Evolutionary conservation across 2,888 invertebrate genomes (phyloP), one percentile per base, ranked within the genome.

Genomic region (Phaonia tiefii): DNA sequence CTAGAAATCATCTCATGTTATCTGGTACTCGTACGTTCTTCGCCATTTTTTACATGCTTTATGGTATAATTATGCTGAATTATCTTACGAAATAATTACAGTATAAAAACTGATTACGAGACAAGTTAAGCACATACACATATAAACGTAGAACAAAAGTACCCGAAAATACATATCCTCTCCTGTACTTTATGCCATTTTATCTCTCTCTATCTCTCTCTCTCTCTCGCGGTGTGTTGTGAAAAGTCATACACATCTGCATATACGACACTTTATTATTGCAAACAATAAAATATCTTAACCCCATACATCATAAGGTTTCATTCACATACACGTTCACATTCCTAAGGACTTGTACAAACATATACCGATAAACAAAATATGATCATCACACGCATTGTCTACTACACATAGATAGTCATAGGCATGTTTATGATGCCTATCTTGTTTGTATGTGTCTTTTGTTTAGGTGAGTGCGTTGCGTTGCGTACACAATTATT

Each of bases 261-360:
- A 54, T n/a, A n/a, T n/a, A n/a, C n/a, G n/a, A 72, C 44, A 69
- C 51, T 67, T 46, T 37, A 63, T 26, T n/a, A 69, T 69, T 63
- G 44, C 49, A 49, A 65, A 80, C 69, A 80, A 76, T 76, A 73
- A 76, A 80, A 75, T 74, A 65, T 80, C 72, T 69, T 46, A 51
- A 70, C 69, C 20, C 3, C 54, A 58, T 31, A 65, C 46, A 73
- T 73, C 44, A 65, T 39, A 69, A 63, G 26, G 49, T 13, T 42
- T 10, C 39, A 15, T 17, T 22, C 63, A 63, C 8, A 42, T 10
- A 26, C 11, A 65, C 31, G 17, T 1, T n/a, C 42, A 25, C 58
- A 49, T 20, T 5, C 58, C 8, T 31, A 31, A 3, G 31, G 4
- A 31, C 31, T 31, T 3, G 31, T 31, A 31, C 3, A 31, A 31